Percentiles rank a stretch among this genome's conserved stretches.
These are phyloP conservation scores for Vimba vimba DNA, from an alignment of 2,113 vertebrate species.

Conservation along the genomic window DNA sequence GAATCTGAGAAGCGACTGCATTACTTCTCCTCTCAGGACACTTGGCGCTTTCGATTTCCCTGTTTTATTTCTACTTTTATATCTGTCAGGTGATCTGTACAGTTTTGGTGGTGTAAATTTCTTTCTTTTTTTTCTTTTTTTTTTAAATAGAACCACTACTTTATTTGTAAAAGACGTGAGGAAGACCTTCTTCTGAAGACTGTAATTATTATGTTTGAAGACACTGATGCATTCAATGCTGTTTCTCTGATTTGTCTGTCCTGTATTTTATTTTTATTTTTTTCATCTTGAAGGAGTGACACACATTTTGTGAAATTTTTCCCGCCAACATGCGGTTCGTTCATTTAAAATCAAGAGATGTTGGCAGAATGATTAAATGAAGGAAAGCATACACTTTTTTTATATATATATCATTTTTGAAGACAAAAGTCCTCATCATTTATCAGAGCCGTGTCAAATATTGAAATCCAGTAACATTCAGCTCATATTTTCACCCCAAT, in stretches of 20 bases:
- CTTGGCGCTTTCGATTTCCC: conserved; percentile 53
- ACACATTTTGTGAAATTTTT: conserved; percentile 5
- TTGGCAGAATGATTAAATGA: not conserved
- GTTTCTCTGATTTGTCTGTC: conserved; percentile 64
- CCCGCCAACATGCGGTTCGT: not conserved
- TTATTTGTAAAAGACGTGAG: conserved; percentile 14
- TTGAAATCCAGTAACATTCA: not conserved
- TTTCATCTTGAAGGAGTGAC: conserved; percentile 42
- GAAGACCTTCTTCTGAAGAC: conserved; percentile 49
- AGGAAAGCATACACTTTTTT: not conserved
- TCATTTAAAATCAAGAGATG: not conserved
- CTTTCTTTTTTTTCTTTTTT: conserved; percentile 38
- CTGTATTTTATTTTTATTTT: conserved; percentile 23
- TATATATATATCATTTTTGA: not conserved
- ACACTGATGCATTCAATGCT: conserved; percentile 77
- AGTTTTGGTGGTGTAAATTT: conserved; percentile 56
- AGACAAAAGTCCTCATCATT: not conserved
- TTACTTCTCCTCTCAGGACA: conserved; percentile 70
- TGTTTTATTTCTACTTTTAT: conserved; percentile 51
- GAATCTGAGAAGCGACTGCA: conserved; percentile 65
- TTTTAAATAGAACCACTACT: conserved; percentile 62
- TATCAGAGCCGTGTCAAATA: not conserved
- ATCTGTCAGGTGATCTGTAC: conserved; percentile 46
- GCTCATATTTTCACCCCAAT: not conserved
- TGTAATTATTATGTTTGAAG: conserved; percentile 74